Evolutionary conservation across 2,888 invertebrate genomes (phyloP).

Genomic region (Phania funesta): DNA sequence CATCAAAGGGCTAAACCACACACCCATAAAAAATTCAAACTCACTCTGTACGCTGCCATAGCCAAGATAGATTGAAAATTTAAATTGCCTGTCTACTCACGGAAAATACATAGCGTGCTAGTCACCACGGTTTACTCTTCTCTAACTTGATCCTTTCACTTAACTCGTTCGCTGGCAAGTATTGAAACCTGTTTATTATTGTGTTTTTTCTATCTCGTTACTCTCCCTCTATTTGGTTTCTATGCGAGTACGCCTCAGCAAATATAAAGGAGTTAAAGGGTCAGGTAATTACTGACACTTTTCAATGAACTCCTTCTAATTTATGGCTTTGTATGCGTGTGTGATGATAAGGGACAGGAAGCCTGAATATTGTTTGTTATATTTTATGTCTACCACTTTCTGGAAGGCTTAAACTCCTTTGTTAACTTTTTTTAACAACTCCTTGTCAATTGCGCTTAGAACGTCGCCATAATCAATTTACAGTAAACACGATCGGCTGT

Average conservation of each 20-base stretch:
- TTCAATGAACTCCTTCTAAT: not conserved
- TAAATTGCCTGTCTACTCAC: constrained; percentile 24
- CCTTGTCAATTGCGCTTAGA: no score
- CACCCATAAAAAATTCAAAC: constrained; percentile 64
- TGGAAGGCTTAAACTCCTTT: no score
- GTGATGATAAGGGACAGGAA: no score
- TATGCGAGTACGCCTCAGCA: not conserved
- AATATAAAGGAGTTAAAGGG: constrained; percentile 42
- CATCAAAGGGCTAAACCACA: constrained; percentile 67
- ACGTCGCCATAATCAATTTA: no score
- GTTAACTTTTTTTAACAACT: no score
- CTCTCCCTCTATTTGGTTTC: not conserved
- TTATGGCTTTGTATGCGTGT: no score
- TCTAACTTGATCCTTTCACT: constrained; percentile 42
- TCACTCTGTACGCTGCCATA: constrained; percentile 24
- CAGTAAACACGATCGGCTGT: no score
- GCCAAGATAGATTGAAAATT: not conserved
- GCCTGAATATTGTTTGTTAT: no score
- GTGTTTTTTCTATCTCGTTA: not conserved
- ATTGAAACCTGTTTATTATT: constrained; percentile 25
- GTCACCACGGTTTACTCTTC: constrained; percentile 31
- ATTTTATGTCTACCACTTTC: no score
- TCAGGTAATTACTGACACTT: constrained; percentile 22
- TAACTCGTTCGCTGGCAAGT: constrained; percentile 40
- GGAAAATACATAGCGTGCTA: constrained; percentile 41